These are phyloP conservation scores for Diarsia rubi DNA, from an alignment of 2,888 invertebrate genomes.

Conservation along the genomic window DNA sequence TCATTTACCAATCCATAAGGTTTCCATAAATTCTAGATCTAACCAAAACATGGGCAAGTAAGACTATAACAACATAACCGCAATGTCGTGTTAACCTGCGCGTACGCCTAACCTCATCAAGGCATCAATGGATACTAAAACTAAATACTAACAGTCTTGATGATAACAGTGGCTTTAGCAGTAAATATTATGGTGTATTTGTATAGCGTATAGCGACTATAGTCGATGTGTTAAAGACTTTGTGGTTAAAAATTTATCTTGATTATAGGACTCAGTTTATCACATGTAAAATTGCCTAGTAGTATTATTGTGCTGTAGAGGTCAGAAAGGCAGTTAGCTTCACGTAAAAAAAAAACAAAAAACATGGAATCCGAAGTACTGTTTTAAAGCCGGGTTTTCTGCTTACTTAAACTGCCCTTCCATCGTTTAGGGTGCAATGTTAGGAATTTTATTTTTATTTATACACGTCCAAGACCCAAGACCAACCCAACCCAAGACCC, in stretches of 20 bases:
- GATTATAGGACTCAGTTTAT: background rate
- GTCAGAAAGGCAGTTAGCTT: background rate
- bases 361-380: background rate
- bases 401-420: background rate
- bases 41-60: constrained; percentile 30
- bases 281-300: background rate
- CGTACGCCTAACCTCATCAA: constrained; percentile 33
- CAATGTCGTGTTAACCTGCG: constrained; percentile 36
- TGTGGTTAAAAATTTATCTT: constrained; percentile 12
- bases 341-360: no score
- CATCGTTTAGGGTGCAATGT: no score
- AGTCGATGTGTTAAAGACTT: background rate
- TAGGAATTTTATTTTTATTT: no score
- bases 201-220: background rate
- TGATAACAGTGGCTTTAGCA: constrained; percentile 11
- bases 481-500: no score
- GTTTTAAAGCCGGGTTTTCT: background rate
- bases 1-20: background rate
- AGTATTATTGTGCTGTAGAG: background rate
- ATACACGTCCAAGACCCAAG: no score
- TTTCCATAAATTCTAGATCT: background rate
- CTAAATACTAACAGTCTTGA: constrained; percentile 46
- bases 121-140: constrained; percentile 51
- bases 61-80: constrained; percentile 42
- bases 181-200: constrained; percentile 26